Evolutionary conservation across 2,113 vertebrate genomes (phyloP), one percentile per base, ranked within the genome.

Genomic region (Sebastes fasciatus): DNA sequence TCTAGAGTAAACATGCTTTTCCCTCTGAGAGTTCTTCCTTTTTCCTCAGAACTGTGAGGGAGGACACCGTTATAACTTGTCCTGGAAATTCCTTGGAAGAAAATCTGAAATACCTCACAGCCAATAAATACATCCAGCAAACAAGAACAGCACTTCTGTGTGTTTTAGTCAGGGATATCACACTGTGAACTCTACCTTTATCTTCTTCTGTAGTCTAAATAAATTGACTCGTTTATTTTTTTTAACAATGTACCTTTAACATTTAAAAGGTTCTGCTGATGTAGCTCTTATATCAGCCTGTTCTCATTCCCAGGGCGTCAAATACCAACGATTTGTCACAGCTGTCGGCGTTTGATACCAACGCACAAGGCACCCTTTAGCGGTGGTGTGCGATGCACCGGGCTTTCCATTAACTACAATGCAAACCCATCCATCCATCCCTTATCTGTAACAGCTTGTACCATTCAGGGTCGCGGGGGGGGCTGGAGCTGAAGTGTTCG

Each of bases 1-100:
- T 26, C 6, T 34, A 8, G 21, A 68, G 42, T 77, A 77, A 82
- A 78, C 72, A 70, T 4, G 13, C 64, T 21, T 65, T 64, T 65
- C 19, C 65, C 48, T 23, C 6, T 52, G 3, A 26, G 19, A 23
- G 19, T 49, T 40, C 45, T 12, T 54, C 57, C 63, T 6, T 8
- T 14, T 4, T 80, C 49, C 57, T 69, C 13, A 72, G 66, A 77
- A 85, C 2, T n/a, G 4, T 26, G 40, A 9, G 1, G 16, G 63
- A 13, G 4, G n/a, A 19, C 42, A 9, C 8, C n/a, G 11, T 13
- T 1, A 49, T 8, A 46, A 7, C 14, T n/a, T 34, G 0, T 2
- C 23, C 16, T 58, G 17, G 1, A 66, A 43, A 13, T 70, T 65
- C 42, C 42, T 17, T 46, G 21, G 11, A 58, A 66, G 11, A 1